Conservation (phyloP, 2,888 invertebrate genomes). For the Arenicola marina region DNA sequence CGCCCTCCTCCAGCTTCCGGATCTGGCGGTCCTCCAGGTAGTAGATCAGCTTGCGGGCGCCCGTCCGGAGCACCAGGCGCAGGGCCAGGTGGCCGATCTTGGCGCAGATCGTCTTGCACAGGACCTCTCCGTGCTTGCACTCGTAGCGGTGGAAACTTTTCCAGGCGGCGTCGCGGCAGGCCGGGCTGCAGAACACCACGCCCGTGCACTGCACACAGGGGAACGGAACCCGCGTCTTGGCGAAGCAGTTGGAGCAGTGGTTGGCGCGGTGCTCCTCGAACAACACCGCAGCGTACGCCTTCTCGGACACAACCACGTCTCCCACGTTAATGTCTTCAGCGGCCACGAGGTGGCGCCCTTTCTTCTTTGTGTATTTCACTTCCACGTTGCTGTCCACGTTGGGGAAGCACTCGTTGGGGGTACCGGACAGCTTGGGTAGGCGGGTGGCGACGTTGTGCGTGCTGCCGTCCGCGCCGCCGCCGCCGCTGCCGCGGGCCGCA, state of each 20-base stretch:
- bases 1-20: not conserved
- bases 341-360: conserved; percentile 48
- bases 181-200: conserved; percentile 28
- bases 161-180: conserved; percentile 24
- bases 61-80: conserved; percentile 18
- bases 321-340: conserved; percentile 63
- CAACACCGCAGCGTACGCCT: conserved; percentile 79
- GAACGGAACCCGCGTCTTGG: conserved; percentile 8
- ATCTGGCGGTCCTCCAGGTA: conserved; percentile 5
- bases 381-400: conserved; percentile 9
- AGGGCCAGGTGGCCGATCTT: conserved; percentile 31
- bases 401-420: not conserved
- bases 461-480: not conserved
- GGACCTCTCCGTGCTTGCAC: conserved; percentile 23
- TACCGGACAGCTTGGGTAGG: not conserved
- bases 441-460: not conserved
- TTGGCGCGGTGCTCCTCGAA: conserved; percentile 65
- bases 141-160: conserved; percentile 27
- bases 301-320: conserved; percentile 77
- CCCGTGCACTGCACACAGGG: conserved; percentile 29
- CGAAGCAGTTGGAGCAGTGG: conserved; percentile 72
- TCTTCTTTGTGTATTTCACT: conserved; percentile 36
- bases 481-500: not conserved
- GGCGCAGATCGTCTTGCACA: conserved; percentile 20
- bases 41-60: conserved; percentile 9